Conservation (phyloP, 2,113 vertebrate species). For the Zeus faber region DNA sequence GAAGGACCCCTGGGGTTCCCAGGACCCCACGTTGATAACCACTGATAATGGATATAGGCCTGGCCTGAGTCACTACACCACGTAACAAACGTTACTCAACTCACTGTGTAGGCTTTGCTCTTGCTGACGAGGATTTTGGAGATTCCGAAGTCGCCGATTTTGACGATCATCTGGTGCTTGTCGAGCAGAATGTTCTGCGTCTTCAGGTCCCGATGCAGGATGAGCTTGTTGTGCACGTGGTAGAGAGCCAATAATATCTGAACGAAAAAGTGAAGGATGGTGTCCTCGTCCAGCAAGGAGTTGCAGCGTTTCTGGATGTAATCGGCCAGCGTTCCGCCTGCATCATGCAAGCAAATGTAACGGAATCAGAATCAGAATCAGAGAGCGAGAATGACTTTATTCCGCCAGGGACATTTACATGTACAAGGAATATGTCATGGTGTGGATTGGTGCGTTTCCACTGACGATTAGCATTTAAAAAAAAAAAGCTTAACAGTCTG, state of each 20-base stretch:
- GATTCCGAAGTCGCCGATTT: slow-evolving; percentile 97
- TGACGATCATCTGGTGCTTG: slow-evolving; percentile 95
- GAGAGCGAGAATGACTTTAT: slow-evolving; percentile 1
- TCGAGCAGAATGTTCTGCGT: slow-evolving; percentile 98
- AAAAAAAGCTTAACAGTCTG: too few relatives aligned
- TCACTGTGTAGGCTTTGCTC: slow-evolving; percentile 96
- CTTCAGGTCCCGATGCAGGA: slow-evolving; percentile 96
- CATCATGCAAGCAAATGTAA: too few relatives aligned
- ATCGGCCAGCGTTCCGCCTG: slow-evolving; percentile 93
- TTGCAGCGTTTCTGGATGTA: slow-evolving; percentile 97
- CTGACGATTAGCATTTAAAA: too few relatives aligned
- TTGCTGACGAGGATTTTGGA: slow-evolving; percentile 99
- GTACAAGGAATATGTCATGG: too few relatives aligned
- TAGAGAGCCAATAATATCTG: slow-evolving; percentile 95
- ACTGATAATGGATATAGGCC: too few relatives aligned
- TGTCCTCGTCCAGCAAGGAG: slow-evolving; percentile 95
- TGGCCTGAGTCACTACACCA: too few relatives aligned
- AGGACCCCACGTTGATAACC: too few relatives aligned
- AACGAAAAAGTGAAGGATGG: slow-evolving; percentile 96
- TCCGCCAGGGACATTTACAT: too few relatives aligned
- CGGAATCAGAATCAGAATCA: too few relatives aligned
- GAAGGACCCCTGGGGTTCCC: too few relatives aligned
- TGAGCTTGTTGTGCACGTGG: slow-evolving; percentile 96
- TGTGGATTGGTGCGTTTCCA: too few relatives aligned
- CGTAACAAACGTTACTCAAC: too few relatives aligned